Evolutionary conservation across 2,113 vertebrate species (phyloP), one percentile per base, ranked within the genome.

Genomic region (Cyanocitta stelleri): DNA sequence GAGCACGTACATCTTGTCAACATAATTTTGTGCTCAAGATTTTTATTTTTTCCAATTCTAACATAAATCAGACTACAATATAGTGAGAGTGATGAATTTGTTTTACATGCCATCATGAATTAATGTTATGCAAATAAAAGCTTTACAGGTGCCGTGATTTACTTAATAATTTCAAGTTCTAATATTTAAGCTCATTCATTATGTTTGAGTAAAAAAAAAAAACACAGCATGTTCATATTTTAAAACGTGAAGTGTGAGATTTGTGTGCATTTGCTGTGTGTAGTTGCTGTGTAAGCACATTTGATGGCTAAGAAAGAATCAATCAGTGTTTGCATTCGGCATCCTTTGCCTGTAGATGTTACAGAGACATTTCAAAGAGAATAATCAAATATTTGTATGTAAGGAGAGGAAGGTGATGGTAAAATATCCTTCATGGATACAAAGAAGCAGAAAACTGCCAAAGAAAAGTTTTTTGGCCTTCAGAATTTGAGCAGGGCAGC

Each of bases 31-130:
- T 96, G 92, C 95, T 96, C 96, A 33, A 95, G 97, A 97, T 97
- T 97, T 98, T 98, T 93, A 91, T 90, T 97, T 97, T 97, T 98
- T 96, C 95, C 93, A 91, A 83, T 97, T 97, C 96, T 87, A 96
- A 79, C 95, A 98, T 98, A 98, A 98, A 98, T 98, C 98, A 98
- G 95, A 96, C 94, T 96, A 97, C 98, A 98, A 97, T 98, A 97
- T 97, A 97, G 95, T 93, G 89, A 97, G 97, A 94, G 69, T 98
- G 98, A 98, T 98, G 97, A 98, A 98, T 98, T 98, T 98, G 98
- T 98, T 98, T 97, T 97, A 98, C 94, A 97, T 97, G 97, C 93
- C 97, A 97, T 95, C 97, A 95, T 98, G 98, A 98, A 98, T 98
- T 98, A 98, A 97, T 98, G 96, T 93, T 98, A 98, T 98, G 98